These are phyloP conservation scores for Matsumyia berberina DNA, from an alignment of 2,888 invertebrate species.

Conservation along the genomic window DNA sequence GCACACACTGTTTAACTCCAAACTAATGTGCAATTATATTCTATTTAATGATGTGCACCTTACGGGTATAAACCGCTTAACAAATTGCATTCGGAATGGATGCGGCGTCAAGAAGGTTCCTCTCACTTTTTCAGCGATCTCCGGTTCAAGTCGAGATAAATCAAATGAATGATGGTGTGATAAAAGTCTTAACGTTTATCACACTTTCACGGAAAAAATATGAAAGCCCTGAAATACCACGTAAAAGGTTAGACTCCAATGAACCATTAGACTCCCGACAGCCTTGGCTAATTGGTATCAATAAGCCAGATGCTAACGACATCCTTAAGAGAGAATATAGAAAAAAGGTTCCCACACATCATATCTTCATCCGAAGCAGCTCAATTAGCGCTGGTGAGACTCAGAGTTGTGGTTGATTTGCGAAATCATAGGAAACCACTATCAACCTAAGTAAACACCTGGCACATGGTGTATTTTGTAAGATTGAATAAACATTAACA, in stretches of 20 bases:
- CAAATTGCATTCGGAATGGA: conserved; percentile 37
- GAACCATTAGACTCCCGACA: background rate
- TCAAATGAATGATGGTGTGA: conserved; percentile 18
- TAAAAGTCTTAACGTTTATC: background rate
- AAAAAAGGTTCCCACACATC: conserved; percentile 39
- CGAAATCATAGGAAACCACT: conserved; percentile 47
- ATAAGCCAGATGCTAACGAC: background rate
- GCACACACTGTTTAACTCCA: conserved; percentile 20
- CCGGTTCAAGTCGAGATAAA: conserved; percentile 29
- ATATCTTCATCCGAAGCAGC: background rate
- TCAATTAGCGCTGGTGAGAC: conserved; percentile 33
- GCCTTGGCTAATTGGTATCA: background rate
- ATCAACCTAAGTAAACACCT: conserved; percentile 38
- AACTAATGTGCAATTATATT: conserved; percentile 46
- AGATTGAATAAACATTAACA: conserved; percentile 42
- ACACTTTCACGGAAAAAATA: conserved; percentile 39
- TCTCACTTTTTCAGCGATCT: conserved; percentile 41
- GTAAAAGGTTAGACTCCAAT: conserved; percentile 15
- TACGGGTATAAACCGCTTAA: conserved; percentile 32
- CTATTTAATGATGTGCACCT: conserved; percentile 52
- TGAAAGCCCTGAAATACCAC: conserved; percentile 20
- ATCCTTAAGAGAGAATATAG: background rate
- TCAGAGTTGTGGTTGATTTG: conserved; percentile 9
- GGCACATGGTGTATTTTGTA: conserved; percentile 50
- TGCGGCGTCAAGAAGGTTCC: conserved; percentile 46